Base-by-base conservation (phyloP, 1,140 invertebrate species). In the Copidosoma floridanum region DNA sequence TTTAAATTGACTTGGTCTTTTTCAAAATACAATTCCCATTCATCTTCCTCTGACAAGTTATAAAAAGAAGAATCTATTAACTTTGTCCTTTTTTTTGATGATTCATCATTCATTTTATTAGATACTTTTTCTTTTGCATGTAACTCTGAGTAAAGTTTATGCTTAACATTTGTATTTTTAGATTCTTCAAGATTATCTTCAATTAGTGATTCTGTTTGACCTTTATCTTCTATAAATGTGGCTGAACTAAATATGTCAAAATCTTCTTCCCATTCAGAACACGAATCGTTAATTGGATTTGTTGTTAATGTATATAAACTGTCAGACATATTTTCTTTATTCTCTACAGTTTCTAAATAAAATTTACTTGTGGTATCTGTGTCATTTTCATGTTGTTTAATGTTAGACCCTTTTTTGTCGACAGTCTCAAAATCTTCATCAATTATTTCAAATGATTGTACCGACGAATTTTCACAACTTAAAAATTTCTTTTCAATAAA, bases 401-500 rank as follows among this genome's bases (percentile, higher is more conserved):
- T 4, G 14, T 37, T 41, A 40, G 5, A 2, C 11, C 38, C 18
- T 2, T 14, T 32, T 0, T 50, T 24, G 20, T 57, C 20, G 12
- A 38, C 2, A 18, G 12, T 18, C 16, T 46, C 20, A 6, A 46
- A 8, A 20, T 53, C 40, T 20, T 63, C 50, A 40, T 57, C 41
- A 2, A n/a, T 40, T 2, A 57, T 21, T 46, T 57, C 48, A 26
- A 26, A 5, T 20, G 57, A 47, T 29, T 47, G 12, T 1, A 38
- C 18, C 3, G 32, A 51, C 1, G 54, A 21, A 14, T 24, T 27
- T 58, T 57, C 38, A 52, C 5, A 57, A 63, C 23, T 48, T 18
- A 38, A 43, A 50, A 51, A 66, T 37, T 51, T 46, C 11, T 46
- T 46, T 16, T 58, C 43, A 8, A 41, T 2, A 14, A 29, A 47